Evolutionary conservation across 2,113 vertebrate species (phyloP).

Genomic region (Indicator indicator): DNA sequence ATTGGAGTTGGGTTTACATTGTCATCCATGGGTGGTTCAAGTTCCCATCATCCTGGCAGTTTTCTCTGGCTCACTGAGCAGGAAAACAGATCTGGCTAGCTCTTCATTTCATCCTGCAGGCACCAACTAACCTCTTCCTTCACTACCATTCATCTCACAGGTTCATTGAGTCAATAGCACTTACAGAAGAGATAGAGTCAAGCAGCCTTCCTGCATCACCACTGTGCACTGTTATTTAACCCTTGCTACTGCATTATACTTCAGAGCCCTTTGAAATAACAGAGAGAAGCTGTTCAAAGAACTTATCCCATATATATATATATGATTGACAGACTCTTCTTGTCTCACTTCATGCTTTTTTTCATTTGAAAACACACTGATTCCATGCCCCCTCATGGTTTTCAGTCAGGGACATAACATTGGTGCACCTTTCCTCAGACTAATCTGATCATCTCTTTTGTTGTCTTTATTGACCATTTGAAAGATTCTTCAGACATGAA

Average conservation of each 20-base stretch:
- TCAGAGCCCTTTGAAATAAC: background rate
- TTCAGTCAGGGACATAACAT: background rate
- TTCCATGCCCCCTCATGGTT: background rate
- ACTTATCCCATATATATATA: background rate
- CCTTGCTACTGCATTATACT: background rate
- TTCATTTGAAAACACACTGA: background rate
- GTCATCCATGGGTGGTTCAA: background rate
- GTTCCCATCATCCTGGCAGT: background rate
- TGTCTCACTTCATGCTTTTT: background rate
- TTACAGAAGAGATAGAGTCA: background rate
- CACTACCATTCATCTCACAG: background rate
- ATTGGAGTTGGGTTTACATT: background rate
- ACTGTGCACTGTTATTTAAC: background rate
- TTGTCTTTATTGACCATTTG: background rate
- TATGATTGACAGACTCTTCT: background rate
- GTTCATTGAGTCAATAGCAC: background rate
- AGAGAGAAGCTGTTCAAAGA: background rate
- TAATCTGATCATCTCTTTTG: background rate
- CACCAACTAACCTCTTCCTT: background rate
- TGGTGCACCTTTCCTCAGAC: background rate
- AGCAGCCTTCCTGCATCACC: background rate
- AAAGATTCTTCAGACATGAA: background rate
- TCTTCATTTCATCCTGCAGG: background rate
- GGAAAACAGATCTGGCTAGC: background rate
- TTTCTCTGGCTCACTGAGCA: constrained; percentile 4